Evolutionary conservation across 2,797 vertebrate genomes (phyloP).

Genomic region (Falco rusticolus): DNA sequence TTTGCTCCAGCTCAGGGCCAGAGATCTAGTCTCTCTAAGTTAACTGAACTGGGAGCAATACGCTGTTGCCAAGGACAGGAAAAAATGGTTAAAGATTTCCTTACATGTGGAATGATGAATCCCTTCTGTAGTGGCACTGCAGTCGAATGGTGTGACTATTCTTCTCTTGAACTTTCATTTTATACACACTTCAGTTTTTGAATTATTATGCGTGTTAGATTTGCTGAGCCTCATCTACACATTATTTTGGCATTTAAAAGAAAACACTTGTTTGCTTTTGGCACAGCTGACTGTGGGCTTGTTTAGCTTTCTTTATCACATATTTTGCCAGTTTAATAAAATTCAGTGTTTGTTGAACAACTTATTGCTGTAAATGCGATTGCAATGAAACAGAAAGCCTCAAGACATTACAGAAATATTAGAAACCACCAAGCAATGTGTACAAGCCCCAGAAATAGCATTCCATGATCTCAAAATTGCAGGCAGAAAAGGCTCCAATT

Average conservation of each 20-base stretch:
- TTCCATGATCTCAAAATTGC: slow-evolving; percentile 28
- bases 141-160: not conserved
- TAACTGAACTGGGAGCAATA: not conserved
- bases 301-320: slow-evolving; percentile 37
- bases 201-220: slow-evolving; percentile 15
- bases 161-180: slow-evolving; percentile 23
- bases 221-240: not conserved
- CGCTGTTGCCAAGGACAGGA: not conserved
- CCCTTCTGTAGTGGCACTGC: slow-evolving; percentile 4
- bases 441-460: slow-evolving; percentile 15
- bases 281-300: slow-evolving; percentile 7
- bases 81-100: not conserved
- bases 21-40: not conserved
- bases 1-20: not conserved
- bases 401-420: slow-evolving; percentile 48
- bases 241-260: slow-evolving; percentile 38
- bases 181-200: not conserved
- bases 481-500: slow-evolving; percentile 45
- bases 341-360: slow-evolving; percentile 47
- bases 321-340: slow-evolving; percentile 66
- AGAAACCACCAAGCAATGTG: slow-evolving; percentile 36
- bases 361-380: slow-evolving; percentile 56
- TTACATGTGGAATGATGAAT: not conserved
- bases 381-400: slow-evolving; percentile 55
- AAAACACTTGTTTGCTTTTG: slow-evolving; percentile 60